Evolutionary conservation across 2,113 vertebrate species (phyloP), one percentile per base, ranked within the genome.

Genomic region (Orientallactaga bullata): DNA sequence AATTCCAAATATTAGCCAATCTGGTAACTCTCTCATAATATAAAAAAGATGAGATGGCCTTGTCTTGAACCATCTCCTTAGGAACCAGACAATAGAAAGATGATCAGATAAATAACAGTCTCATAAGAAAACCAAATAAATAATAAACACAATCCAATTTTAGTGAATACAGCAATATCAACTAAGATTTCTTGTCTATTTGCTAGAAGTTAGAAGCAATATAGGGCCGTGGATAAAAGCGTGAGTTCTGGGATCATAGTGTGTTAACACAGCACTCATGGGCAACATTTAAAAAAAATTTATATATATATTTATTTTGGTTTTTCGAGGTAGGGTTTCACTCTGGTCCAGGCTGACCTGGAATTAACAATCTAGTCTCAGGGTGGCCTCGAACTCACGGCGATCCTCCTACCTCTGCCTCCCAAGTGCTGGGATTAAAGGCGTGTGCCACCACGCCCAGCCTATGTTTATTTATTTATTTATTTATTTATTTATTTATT

Each of bases 241-340:
- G 28, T 24, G 35, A 21, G 11, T 55, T 68, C 63, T 78, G 18
- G 63, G 37, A 68, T 72, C n/a, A 88, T 51, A 63, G 32, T 47
- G 58, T 71, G 72, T 65, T 63, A 87, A 77, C 71, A 60, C 65
- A 0, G 47, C 20, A 11, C 4, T 42, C 63, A 39, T 47, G 21
- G 84, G 30, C 58, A 72, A 83, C 47, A 47, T 90, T n/a, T n/a
- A n/a, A n/a, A n/a, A n/a, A n/a, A n/a, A n/a, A 73, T 65, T 90
- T 85, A 86, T 80, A 30, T 8, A 47, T 47, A 6, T 47, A 47
- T 47, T 47, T 47, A 47, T 47, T 47, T 47, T n/a, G n/a, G n/a
- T n/a, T n/a, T n/a, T n/a, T n/a, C n/a, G n/a, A n/a, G n/a, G n/a
- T n/a, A n/a, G n/a, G n/a, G n/a, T n/a, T n/a, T n/a, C n/a, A n/a